A percentile compares a stretch with the other conserved stretches of the same genome.
phyloP scores from a whole-genome alignment of 2,888 invertebrate genomes.

The Pediacus dermestoides region DNA sequence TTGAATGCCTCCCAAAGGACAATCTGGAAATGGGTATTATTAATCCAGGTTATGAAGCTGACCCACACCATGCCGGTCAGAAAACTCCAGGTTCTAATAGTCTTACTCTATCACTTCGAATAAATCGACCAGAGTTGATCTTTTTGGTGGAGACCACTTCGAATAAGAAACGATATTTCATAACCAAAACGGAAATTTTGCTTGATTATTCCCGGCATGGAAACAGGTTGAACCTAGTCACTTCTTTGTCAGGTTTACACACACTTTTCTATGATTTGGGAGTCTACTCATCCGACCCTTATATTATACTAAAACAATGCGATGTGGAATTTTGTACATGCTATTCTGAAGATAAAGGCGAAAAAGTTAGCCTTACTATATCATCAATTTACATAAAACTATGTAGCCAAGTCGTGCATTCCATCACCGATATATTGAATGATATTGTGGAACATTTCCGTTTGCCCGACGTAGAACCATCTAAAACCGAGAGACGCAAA shows the following conservation, averaged over 20 bases:
- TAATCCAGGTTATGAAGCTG: conserved; percentile 70
- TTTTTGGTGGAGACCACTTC: conserved; percentile 66
- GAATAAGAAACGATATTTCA: conserved; percentile 51
- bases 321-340: conserved; percentile 66
- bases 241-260: conserved; percentile 59
- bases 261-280: conserved; percentile 48
- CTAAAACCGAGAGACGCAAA: conserved; percentile 19
- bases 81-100: conserved; percentile 42
- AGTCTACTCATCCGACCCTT: conserved; percentile 49
- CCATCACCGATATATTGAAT: conserved; percentile 57
- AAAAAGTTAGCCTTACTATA: conserved; percentile 62
- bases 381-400: conserved; percentile 69
- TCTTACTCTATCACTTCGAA: conserved; percentile 66
- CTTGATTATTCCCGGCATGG: conserved; percentile 68
- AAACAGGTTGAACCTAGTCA: conserved; percentile 61
- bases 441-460: conserved; percentile 49
- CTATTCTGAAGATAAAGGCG: conserved; percentile 63
- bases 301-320: conserved; percentile 64
- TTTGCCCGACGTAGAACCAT: conserved; percentile 39
- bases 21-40: conserved; percentile 64
- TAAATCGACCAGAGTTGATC: conserved; percentile 75
- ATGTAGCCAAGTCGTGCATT: conserved; percentile 70
- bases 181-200: conserved; percentile 66
- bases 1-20: conserved; percentile 53
- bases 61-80: conserved; percentile 40